Percentiles rank a stretch among this genome's conserved stretches.
Conservation (phyloP, 2,888 invertebrate species). For the Clistopyga incitator region DNA sequence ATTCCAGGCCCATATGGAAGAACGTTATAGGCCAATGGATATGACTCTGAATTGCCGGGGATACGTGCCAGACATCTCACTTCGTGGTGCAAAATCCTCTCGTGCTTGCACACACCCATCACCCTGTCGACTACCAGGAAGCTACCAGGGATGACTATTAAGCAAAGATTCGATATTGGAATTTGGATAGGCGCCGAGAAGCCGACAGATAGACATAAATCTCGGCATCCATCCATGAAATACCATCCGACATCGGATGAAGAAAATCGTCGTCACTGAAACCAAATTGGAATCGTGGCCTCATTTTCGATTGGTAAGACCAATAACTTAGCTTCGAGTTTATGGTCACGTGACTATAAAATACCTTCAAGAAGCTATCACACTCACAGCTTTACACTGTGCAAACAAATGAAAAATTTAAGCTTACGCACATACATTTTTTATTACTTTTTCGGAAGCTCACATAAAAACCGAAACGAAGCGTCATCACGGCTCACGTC, state of each 20-base stretch:
- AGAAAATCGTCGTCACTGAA: too few relatives aligned
- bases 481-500: slow-evolving; percentile 11
- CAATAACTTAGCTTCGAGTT: too few relatives aligned
- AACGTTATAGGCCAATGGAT: background rate
- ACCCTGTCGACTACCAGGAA: background rate
- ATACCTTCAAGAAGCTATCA: background rate
- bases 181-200: too few relatives aligned
- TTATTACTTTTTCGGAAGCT: background rate
- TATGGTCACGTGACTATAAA: background rate
- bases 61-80: slow-evolving; percentile 4
- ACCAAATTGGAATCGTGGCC: too few relatives aligned
- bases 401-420: background rate
- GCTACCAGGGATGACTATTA: background rate
- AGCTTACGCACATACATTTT: background rate
- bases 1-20: background rate
- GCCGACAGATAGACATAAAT: too few relatives aligned
- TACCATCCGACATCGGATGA: too few relatives aligned
- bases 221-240: too few relatives aligned
- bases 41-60: background rate
- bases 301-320: too few relatives aligned
- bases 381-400: background rate
- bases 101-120: background rate
- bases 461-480: background rate
- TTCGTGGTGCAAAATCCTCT: background rate
- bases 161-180: background rate